Evolutionary conservation across 2,113 vertebrate species (phyloP), one percentile per base, ranked within the genome.

Genomic region (Catharus fuscescens): DNA sequence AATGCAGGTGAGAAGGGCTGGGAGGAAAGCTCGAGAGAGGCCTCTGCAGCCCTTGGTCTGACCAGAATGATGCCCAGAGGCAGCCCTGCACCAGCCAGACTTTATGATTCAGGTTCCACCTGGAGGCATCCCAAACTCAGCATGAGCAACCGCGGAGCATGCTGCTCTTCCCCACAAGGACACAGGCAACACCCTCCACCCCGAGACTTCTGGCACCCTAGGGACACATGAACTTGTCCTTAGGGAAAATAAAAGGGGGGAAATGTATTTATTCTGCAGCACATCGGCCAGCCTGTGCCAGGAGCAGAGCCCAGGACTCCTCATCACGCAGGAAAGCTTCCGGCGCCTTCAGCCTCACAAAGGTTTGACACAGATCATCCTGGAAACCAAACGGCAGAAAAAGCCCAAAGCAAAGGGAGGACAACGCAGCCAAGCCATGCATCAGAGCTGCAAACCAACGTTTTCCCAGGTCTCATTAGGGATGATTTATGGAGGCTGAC

Each of bases 401-500:
- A 86, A 52, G 2, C 14, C 32, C 20, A 3, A 40, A 53, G 81
- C 11, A 69, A 74, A 80, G 44, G 42, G 56, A 70, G 61, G 66
- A 53, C 67, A 81, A 38, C 7, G 1, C 57, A 56, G 54, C 1
- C 5, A 28, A 52, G 28, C 38, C 16, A 1, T 36, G 44, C 91
- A 62, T 62, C 59, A 42, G 42, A 80, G 10, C 60, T 73, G 20
- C 93, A 82, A 77, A 31, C 12, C 52, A 71, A 60, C 60, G 2
- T 59, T 89, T 84, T 76, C 73, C 73, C 80, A 90, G 62, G 71
- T 73, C 95, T 94, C 52, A 52, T 92, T 93, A 77, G 53, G 62
- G 56, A 73, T 93, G 92, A 97, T 95, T 96, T 92, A 96, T 95
- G 88, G 67, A 89, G 86, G 83, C 42, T 65, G 93, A 96, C 88